Base-by-base conservation (phyloP, 2,888 invertebrate genomes). In the Pristionchus entomophagus region DNA sequence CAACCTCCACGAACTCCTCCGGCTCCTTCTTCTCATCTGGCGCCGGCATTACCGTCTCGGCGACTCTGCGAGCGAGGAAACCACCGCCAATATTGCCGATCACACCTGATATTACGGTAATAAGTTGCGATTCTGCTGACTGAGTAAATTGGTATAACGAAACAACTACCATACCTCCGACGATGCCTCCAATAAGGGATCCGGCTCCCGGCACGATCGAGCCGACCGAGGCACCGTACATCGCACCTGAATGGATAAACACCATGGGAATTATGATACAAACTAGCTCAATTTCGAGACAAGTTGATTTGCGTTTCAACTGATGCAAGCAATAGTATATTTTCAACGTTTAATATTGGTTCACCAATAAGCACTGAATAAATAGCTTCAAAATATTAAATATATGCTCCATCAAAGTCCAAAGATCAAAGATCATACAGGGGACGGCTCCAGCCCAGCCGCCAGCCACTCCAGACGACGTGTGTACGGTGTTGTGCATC, bases 401-500 rank as follows among this genome's bases (percentile, higher is more conserved):
- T n/a, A n/a, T n/a, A n/a, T n/a, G n/a, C n/a, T n/a, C n/a, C n/a
- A 59, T 59, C 59, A 59, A 59, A 59, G 26, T n/a, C 26, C 56
- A 59, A 32, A 62, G 6, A 32, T 62, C 62, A 65, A 65, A 65
- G 65, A 65, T 65, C 65, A 14, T 29, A 80, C 78, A 49, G 1
- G 78, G 51, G 17, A 51, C 51, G 1, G 78, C 78, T 19, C 78
- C 78, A 1, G 78, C 78, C 78, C 78, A 80, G 14, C 78, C 29
- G 0, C 78, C 78, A 0, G 78, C 78, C 6, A 80, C 51, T 0
- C 51, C 78, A n/a, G 78, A 80, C 0, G 32, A 38, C 14, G 49
- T 80, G 78, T 80, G 78, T 51, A 80, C 78, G 19, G 78, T 80
- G 35, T 80, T 80, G 78, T 80, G 78, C 78, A 51, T 51, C 32